Conservation (phyloP, 2,113 vertebrate species). For the Hippotragus niger region DNA sequence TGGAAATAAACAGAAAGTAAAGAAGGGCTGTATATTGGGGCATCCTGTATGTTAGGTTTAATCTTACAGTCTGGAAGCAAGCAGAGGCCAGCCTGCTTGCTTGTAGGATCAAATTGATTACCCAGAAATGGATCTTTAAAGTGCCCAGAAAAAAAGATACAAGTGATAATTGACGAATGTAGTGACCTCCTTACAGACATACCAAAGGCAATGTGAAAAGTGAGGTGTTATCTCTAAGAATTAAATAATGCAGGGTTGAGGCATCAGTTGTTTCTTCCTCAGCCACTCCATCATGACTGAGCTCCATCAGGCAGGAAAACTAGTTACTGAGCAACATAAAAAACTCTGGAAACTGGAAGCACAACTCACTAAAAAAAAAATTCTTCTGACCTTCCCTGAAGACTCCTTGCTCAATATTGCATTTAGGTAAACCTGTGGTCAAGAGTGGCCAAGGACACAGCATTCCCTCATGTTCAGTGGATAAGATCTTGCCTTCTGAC, state of each 20-base stretch:
- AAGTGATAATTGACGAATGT: neutral
- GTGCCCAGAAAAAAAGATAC: neutral
- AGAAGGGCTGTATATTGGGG: neutral
- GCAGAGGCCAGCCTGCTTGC: neutral
- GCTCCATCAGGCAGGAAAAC: neutral
- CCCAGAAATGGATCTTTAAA: constrained; percentile 33
- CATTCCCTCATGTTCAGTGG: neutral
- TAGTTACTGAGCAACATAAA: neutral
- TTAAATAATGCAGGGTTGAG: neutral
- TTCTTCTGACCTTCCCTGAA: neutral
- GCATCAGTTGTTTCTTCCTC: neutral
- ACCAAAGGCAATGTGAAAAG: neutral
- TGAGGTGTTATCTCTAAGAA: neutral
- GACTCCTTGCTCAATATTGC: neutral
- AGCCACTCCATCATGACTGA: neutral
- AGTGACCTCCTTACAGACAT: neutral
- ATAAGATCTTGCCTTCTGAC: neutral
- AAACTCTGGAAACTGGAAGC: neutral
- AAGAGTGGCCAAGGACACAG: neutral
- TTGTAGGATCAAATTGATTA: constrained; percentile 8
- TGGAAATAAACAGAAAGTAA: constrained; percentile 7
- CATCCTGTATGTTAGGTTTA: neutral
- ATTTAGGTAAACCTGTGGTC: neutral
- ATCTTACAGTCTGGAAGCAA: neutral
- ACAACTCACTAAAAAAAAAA: neutral